Conservation (phyloP, 2,888 invertebrate genomes). For the Acleris cristana region DNA sequence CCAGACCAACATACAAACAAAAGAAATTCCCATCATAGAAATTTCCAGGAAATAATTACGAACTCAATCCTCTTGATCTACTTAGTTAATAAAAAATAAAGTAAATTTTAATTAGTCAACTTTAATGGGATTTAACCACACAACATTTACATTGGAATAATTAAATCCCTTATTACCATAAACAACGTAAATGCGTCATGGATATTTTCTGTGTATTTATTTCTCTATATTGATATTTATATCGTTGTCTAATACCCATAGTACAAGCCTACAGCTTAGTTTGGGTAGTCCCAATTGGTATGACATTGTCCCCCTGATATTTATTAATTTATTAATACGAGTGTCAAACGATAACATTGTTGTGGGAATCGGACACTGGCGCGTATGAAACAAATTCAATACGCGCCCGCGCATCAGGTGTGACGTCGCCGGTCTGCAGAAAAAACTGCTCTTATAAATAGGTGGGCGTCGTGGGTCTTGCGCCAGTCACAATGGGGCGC, state of each 20-base stretch:
- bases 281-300: too few relatives aligned
- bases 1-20: too few relatives aligned
- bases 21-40: too few relatives aligned
- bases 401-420: constrained; percentile 40
- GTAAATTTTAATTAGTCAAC: background rate
- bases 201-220: too few relatives aligned
- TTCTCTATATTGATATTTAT: too few relatives aligned
- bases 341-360: constrained; percentile 57
- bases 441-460: constrained; percentile 75
- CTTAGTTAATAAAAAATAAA: background rate
- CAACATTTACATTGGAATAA: background rate
- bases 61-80: too few relatives aligned
- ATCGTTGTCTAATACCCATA: too few relatives aligned
- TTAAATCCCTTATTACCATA: constrained; percentile 11
- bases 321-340: too few relatives aligned
- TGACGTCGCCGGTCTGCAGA: constrained; percentile 65
- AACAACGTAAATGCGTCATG: constrained; percentile 16
- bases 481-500: constrained; percentile 77
- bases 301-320: too few relatives aligned
- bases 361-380: constrained; percentile 56
- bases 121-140: background rate
- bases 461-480: constrained; percentile 66
- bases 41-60: too few relatives aligned
- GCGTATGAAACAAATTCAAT: constrained; percentile 48
- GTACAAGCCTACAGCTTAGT: too few relatives aligned